A percentile compares a stretch with the other conserved stretches of the same genome.
phyloP scores from a whole-genome alignment of 1,140 invertebrate genomes.

The Drosophila biarmipes region DNA sequence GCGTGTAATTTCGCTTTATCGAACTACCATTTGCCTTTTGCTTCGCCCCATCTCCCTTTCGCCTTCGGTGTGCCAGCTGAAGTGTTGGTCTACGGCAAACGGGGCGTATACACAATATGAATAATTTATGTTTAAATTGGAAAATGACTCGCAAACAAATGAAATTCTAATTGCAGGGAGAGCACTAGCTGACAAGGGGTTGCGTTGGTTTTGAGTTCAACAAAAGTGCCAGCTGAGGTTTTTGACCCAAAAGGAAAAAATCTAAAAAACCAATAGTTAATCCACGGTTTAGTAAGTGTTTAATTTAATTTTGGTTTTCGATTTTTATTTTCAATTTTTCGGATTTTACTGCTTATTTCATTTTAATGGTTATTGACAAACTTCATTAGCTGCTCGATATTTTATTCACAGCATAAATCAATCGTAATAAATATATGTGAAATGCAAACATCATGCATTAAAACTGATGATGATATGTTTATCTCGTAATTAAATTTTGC shows the following conservation, averaged over 20 bases:
- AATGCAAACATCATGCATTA: not conserved
- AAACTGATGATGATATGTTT: not conserved
- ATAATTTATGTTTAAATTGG: constrained; percentile 70
- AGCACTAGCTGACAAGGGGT: constrained; percentile 21
- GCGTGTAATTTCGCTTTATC: constrained; percentile 42
- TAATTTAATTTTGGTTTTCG: not conserved
- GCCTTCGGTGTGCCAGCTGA: not conserved
- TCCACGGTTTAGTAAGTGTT: not conserved
- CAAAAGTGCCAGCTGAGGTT: constrained; percentile 2
- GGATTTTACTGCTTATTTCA: not conserved
- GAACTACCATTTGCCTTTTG: constrained; percentile 19
- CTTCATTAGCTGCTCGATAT: constrained; percentile 4
- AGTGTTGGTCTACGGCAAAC: constrained; percentile 38
- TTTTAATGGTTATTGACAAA: constrained; percentile 23
- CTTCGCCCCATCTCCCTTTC: not conserved
- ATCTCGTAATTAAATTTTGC: not conserved
- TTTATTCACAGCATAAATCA: not conserved
- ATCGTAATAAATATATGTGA: not conserved
- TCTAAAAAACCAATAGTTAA: not conserved
- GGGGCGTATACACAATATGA: constrained; percentile 73
- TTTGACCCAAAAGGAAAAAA: not conserved
- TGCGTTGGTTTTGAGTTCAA: not conserved
- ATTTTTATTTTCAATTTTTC: not conserved
- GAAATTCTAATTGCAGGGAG: constrained; percentile 49
- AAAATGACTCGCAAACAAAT: constrained; percentile 54